Evolutionary conservation across 2,113 vertebrate genomes (phyloP), one percentile per base, ranked within the genome.

Genomic region (Nibea coibor): DNA sequence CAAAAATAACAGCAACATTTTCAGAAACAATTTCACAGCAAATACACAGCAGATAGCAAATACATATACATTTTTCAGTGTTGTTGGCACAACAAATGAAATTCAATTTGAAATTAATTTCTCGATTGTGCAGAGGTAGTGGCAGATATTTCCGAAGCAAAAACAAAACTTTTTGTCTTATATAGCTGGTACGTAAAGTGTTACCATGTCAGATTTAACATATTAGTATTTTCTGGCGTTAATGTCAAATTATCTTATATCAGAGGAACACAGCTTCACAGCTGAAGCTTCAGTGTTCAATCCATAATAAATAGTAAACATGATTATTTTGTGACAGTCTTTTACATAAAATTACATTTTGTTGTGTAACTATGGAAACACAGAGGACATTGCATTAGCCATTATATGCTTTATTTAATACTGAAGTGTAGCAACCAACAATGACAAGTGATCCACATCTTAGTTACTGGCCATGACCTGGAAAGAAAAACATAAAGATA

Each of bases 381-480:
- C 26, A 85, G 5, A 35, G 10, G 19, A 45, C 14, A 26, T 2
- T 56, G 8, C 47, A 24, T 72, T 22, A n/a, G 2, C 5, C 7
- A 22, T 4, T 16, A 24, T 5, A 22, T 47, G 54, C 10, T 90
- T 90, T 85, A 87, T 89, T 91, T 75, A 8, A 75, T 70, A 35
- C 1, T 53, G 14, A 75, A 17, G 10, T 59, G 12, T 64, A 77
- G 51, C 31, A 72, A 24, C 10, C 15, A 61, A 31, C n/a, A 59
- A 28, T 57, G 54, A 75, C 5, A 28, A 76, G 75, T 6, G 1
- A 10, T 67, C 58, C 43, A 53, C 11, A 53, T 50, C 69, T 94
- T 94, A 95, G 90, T 95, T 28, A 1, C 0, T 78, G 82, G 89
- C 58, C 92, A 95, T 95, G 64, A 93, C 93, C 95, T 95, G 81